phyloP scores from a whole-genome alignment of 2,888 invertebrate species.

The Mystacides longicornis region DNA sequence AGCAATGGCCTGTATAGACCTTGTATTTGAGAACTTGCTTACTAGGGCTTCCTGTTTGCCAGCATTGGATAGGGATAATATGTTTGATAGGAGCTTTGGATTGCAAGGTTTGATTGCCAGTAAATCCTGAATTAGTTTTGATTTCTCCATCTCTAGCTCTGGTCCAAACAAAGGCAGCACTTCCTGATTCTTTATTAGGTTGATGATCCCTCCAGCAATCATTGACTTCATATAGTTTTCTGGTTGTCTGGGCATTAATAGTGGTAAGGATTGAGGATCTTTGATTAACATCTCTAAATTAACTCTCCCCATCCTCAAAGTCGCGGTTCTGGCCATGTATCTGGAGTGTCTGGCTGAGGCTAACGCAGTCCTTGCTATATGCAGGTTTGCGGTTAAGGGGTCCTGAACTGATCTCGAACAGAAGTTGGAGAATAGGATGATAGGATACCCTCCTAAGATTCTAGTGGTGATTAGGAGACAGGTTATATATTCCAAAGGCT shows the following conservation, averaged over 20 bases:
- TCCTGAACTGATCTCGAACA: neutral
- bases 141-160: neutral
- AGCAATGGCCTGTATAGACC: neutral
- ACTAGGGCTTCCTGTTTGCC: neutral
- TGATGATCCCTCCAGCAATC: neutral
- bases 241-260: neutral
- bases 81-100: neutral
- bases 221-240: neutral
- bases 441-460: neutral
- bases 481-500: neutral
- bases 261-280: neutral
- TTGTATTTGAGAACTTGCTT: neutral
- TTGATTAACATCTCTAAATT: neutral
- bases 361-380: neutral
- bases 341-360: neutral
- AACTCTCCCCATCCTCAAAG: neutral
- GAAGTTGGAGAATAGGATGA: neutral
- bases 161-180: neutral
- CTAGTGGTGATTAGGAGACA: neutral
- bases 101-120: neutral
- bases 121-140: neutral
- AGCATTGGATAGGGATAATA: neutral
- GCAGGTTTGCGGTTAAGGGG: neutral
- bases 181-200: neutral
- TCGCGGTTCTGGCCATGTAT: neutral